Conservation (phyloP, 35 echinoderm and acorn worm genomes). For the Anneissia japonica region DNA sequence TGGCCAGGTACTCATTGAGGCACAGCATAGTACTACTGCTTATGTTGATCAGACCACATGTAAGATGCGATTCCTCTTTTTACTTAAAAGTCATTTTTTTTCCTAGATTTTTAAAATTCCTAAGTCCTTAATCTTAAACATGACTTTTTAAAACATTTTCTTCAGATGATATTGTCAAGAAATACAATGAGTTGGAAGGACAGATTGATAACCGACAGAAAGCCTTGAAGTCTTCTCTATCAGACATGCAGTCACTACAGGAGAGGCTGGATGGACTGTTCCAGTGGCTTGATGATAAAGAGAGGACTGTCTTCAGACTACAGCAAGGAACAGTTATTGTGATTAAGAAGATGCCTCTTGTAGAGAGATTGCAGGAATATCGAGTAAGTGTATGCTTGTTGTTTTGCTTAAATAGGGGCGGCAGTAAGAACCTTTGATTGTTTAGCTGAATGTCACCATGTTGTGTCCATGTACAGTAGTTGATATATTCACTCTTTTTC, state of each 20-base stretch:
- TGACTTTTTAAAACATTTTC: background rate
- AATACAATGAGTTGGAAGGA: slow-evolving; percentile 81
- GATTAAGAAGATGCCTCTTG: slow-evolving; percentile 88
- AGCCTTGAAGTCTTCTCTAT: slow-evolving; percentile 61
- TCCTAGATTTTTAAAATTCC: no score
- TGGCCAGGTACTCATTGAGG: slow-evolving; percentile 67
- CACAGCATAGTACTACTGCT: slow-evolving; percentile 58
- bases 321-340: slow-evolving; percentile 86
- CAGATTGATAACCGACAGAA: slow-evolving; percentile 61
- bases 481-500: background rate
- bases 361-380: slow-evolving; percentile 90
- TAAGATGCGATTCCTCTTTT: slow-evolving; percentile 14
- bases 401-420: background rate
- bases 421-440: background rate
- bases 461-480: no score
- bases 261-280: slow-evolving; percentile 91
- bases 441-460: no score
- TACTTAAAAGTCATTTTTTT: no score
- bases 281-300: slow-evolving; percentile 95
- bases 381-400: slow-evolving; percentile 46
- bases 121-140: no score
- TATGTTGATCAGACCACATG: slow-evolving; percentile 67
- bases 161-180: slow-evolving; percentile 63
- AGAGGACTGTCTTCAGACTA: slow-evolving; percentile 73
- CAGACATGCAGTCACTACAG: slow-evolving; percentile 77